Evolutionary conservation across 2,113 vertebrate species (phyloP).

Genomic region (Gasterosteus nipponicus): DNA sequence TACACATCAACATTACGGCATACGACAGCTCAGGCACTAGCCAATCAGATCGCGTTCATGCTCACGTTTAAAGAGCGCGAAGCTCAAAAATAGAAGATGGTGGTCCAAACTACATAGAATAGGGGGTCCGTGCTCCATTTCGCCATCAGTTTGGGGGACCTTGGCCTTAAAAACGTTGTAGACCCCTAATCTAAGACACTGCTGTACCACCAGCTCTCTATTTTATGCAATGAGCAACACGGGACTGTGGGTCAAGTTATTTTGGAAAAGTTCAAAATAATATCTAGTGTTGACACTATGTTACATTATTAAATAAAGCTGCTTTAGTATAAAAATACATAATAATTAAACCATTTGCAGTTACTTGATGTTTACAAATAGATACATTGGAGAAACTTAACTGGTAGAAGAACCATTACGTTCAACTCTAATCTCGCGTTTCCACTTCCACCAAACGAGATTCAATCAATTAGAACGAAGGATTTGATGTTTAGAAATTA

Average conservation of each 20-base stretch:
- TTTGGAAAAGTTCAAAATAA: neutral
- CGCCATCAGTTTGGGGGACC: too few relatives aligned
- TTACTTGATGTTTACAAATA: neutral
- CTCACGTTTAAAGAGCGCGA: too few relatives aligned
- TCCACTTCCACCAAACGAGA: neutral
- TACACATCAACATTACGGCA: too few relatives aligned
- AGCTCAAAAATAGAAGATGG: too few relatives aligned
- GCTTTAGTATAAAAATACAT: neutral
- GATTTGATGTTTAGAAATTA: neutral
- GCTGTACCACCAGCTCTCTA: neutral
- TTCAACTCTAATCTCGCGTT: neutral
- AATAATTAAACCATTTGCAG: neutral
- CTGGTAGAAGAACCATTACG: neutral
- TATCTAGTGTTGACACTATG: neutral
- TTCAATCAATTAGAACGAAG: neutral
- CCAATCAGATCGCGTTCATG: too few relatives aligned
- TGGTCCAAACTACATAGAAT: too few relatives aligned
- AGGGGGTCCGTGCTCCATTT: too few relatives aligned
- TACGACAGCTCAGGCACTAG: too few relatives aligned
- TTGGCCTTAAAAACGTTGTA: too few relatives aligned
- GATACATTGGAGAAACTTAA: too few relatives aligned
- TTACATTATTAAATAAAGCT: neutral
- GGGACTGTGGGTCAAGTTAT: neutral
- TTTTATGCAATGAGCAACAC: neutral
- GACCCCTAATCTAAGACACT: too few relatives aligned